Percentiles rank a stretch among this genome's conserved stretches.
These are phyloP conservation scores for Gila orcuttii DNA, from an alignment of 2,113 vertebrate species.

Conservation along the genomic window DNA sequence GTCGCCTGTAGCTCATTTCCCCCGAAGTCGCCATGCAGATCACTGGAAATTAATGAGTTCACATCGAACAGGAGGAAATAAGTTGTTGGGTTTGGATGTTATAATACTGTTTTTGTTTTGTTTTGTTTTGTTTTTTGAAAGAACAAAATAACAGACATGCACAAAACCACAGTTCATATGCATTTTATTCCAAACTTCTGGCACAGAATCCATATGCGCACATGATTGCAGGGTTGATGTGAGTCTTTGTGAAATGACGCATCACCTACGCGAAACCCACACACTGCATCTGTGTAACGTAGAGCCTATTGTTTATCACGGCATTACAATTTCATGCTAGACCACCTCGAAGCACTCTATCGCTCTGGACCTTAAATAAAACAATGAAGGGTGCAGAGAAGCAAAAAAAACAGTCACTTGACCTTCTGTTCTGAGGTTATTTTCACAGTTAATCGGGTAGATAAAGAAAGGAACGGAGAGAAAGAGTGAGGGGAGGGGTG, in stretches of 20 bases:
- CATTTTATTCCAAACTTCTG: background rate
- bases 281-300: background rate
- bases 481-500: background rate
- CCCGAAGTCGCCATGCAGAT: background rate
- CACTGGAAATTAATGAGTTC: conserved; percentile 1
- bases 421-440: conserved; percentile 60
- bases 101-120: background rate
- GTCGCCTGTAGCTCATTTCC: conserved; percentile 13
- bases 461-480: conserved; percentile 20
- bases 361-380: conserved; percentile 49
- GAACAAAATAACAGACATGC: background rate
- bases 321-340: conserved; percentile 62
- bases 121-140: too few species aligned
- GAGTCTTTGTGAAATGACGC: conserved; percentile 64
- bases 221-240: background rate
- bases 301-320: conserved; percentile 53
- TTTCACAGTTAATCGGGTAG: conserved; percentile 53
- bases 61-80: background rate
- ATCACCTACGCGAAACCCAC: conserved; percentile 30
- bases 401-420: conserved; percentile 54
- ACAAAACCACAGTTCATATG: background rate
- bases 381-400: conserved; percentile 21
- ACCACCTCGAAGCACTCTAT: conserved; percentile 43
- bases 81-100: background rate
- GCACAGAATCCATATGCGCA: background rate